A percentile compares a stretch with the other conserved stretches of the same genome.
phyloP scores from a whole-genome alignment of 2,888 invertebrate species.

The Minunthozetes semirufus region DNA sequence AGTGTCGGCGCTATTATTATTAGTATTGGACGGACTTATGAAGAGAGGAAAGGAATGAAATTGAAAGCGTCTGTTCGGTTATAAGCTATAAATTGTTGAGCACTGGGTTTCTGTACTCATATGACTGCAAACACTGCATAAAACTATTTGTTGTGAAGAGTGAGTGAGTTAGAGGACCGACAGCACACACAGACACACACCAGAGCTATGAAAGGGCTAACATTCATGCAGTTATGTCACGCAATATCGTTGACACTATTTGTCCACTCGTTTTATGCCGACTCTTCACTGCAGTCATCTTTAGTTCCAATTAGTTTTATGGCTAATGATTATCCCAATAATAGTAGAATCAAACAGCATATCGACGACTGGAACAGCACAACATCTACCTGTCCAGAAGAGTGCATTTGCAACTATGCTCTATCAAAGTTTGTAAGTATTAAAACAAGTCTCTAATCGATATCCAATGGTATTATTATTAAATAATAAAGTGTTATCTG shows the following conservation, averaged over 20 bases:
- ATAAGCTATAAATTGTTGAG: no score
- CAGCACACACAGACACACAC: not conserved
- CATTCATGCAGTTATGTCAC: slow-evolving; percentile 27
- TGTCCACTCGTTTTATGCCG: slow-evolving; percentile 11
- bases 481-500: no score
- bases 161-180: no score
- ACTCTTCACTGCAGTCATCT: slow-evolving; percentile 1
- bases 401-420: not conserved
- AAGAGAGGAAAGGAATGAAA: no score
- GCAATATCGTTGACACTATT: slow-evolving; percentile 24
- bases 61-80: no score
- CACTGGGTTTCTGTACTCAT: no score
- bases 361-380: not conserved
- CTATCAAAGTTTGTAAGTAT: slow-evolving; percentile 6
- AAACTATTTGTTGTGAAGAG: no score
- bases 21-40: no score
- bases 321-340: slow-evolving; percentile 27
- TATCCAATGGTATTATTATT: no score
- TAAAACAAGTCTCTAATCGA: not conserved
- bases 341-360: not conserved
- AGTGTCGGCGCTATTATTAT: no score
- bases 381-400: not conserved
- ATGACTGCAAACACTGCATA: no score
- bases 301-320: slow-evolving; percentile 28
- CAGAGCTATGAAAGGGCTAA: slow-evolving; percentile 12